A percentile compares a stretch with the other conserved stretches of the same genome.
Evolutionary conservation across 2,888 invertebrate species (phyloP).

Genomic region (Latrodectus hesperus): DNA sequence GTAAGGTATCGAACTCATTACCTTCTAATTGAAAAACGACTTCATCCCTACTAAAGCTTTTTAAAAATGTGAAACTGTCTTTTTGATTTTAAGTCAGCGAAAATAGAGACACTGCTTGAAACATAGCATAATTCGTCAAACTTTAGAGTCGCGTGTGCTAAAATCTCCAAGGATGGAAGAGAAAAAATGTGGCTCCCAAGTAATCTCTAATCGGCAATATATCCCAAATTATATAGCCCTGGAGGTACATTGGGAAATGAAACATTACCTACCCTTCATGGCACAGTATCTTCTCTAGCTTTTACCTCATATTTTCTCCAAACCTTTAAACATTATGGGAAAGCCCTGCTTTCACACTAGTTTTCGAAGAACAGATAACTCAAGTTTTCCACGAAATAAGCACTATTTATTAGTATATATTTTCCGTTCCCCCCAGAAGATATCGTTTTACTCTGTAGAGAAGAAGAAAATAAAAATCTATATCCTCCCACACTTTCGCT

Average conservation of each 20-base stretch:
- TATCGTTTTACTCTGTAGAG: conserved; percentile 30
- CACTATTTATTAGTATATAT: background rate
- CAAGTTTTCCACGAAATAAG: background rate
- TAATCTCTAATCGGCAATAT: conserved; percentile 40
- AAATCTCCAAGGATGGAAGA: no score
- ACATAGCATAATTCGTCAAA: no score
- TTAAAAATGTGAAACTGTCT: no score
- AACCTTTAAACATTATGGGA: conserved; percentile 30
- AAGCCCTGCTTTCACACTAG: background rate
- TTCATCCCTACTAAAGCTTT: no score
- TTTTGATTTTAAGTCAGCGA: no score
- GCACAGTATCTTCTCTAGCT: conserved; percentile 27
- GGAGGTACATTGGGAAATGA: conserved; percentile 38
- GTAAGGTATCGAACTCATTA: no score
- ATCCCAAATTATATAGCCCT: conserved; percentile 50
- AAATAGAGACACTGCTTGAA: no score
- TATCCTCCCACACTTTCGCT: background rate
- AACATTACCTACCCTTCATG: conserved; percentile 26
- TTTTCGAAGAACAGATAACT: background rate
- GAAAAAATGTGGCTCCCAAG: background rate
- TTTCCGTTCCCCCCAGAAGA: conserved; percentile 21
- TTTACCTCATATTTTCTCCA: conserved; percentile 18
- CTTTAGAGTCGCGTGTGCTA: no score
- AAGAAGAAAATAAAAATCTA: background rate
- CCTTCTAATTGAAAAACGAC: no score